Evolutionary conservation across 2,797 vertebrate genomes (phyloP), one percentile per base, ranked within the genome.

Genomic region (Poecilia picta): DNA sequence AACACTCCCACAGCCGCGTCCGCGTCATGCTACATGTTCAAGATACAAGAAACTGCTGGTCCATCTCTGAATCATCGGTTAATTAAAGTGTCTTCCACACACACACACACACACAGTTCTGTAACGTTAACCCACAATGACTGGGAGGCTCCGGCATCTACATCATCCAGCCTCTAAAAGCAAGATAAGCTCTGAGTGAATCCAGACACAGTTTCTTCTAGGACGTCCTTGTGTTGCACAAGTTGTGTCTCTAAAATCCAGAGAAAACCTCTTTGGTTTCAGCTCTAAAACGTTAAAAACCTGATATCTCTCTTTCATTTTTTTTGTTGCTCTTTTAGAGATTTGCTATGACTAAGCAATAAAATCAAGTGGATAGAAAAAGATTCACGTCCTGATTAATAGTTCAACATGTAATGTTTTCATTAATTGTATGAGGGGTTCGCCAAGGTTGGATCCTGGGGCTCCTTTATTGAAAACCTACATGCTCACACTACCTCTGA

Each of bases 101-200:
- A 39, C 59, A 18, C 59, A 57, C 53, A 39, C 62, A 39, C 62
- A 39, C 62, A 70, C 68, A 28, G 68, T 13, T 71, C 4, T 71
- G 68, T 45, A 71, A 71, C 3, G 41, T 71, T n/a, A 28, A 45
- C 41, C 68, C 68, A 45, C 41, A 71, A 8, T 71, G 68, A 71
- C 68, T n/a, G 25, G 68, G 41, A 45, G 68, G 68, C 68, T 36
- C 23, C 12, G 41, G 66, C 66, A 20, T 33, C 10, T 18, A 72
- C n/a, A 72, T 72, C 71, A 31, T 33, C 28, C 15, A 31, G 15
- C 16, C 71, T 72, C n/a, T 16, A 45, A 28, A 71, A 46, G 70
- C 71, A 31, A 20, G 71, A 72, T 72, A 20, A 72, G 71, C 72
- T 51, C 31, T 6, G 18, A 11, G 47, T 51, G 46, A 33, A 12